These are phyloP conservation scores for Trachelus tabidus DNA, from an alignment of 2,888 invertebrate species.

Conservation along the genomic window DNA sequence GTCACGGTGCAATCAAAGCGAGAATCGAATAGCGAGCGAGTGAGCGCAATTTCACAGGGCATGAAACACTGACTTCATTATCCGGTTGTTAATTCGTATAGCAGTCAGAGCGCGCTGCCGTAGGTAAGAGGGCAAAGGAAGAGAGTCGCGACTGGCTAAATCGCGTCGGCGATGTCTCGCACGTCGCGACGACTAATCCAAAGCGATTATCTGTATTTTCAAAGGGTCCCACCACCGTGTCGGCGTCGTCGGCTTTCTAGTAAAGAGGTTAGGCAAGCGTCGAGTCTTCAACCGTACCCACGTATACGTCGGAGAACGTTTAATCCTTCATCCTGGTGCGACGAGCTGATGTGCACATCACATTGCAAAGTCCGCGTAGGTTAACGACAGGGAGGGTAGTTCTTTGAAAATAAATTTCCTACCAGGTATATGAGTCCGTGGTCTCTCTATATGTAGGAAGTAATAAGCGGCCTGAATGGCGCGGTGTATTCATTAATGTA, in stretches of 20 bases:
- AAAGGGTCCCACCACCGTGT: not conserved
- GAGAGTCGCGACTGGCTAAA: not conserved
- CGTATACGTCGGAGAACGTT: not conserved
- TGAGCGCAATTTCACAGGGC: constrained; percentile 64
- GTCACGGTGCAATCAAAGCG: constrained; percentile 57
- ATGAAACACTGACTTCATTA: constrained; percentile 67
- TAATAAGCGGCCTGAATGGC: constrained; percentile 55
- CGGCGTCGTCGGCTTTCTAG: not conserved
- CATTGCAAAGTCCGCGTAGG: not conserved
- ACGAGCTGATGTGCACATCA: not conserved
- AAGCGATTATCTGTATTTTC: not conserved
- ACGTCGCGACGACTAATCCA: constrained; percentile 1
- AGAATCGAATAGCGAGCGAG: constrained; percentile 59
- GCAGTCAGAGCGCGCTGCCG: not conserved
- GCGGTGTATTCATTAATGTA: constrained; percentile 55
- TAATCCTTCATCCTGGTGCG: not conserved
- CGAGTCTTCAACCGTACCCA: not conserved
- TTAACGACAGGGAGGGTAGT: constrained; percentile 7
- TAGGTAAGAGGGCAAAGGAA: not conserved
- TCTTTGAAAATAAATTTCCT: constrained; percentile 20
- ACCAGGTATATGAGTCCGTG: not conserved
- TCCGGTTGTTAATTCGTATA: constrained; percentile 62
- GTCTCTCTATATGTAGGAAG: constrained; percentile 37
- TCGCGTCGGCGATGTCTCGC: not conserved
- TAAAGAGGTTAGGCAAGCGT: not conserved